A percentile compares a stretch with the other conserved stretches of the same genome.
phyloP scores from a whole-genome alignment of 2,113 vertebrate species.

The Poecilia latipinna region DNA sequence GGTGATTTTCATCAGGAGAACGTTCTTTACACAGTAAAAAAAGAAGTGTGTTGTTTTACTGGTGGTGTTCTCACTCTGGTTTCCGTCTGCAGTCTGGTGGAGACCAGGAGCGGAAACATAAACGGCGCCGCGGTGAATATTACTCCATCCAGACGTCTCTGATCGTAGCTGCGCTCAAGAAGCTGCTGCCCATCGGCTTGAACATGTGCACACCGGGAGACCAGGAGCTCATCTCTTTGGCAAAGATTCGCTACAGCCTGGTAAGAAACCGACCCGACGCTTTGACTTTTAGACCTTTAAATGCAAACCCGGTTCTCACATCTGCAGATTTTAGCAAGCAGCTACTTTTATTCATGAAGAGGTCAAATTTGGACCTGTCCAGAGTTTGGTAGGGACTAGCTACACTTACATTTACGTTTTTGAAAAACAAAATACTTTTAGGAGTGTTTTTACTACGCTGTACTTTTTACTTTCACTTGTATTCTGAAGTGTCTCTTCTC shows the following conservation, averaged over 20 bases:
- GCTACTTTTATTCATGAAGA: background rate
- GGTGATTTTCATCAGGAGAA: constrained; percentile 73
- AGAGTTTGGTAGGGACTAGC: too few relatives aligned
- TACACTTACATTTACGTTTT: too few relatives aligned
- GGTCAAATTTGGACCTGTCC: background rate
- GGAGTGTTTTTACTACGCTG: too few relatives aligned
- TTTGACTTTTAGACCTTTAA: background rate
- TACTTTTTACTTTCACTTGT: too few relatives aligned
- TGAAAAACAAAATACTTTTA: too few relatives aligned
- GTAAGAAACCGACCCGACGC: constrained; percentile 74
- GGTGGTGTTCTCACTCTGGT: background rate
- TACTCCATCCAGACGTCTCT: constrained; percentile 96
- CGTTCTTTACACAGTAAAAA: too few relatives aligned
- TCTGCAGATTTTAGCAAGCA: background rate
- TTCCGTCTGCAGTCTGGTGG: constrained; percentile 66
- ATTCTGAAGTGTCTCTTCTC: too few relatives aligned
- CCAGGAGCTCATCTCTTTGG: constrained; percentile 94
- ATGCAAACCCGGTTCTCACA: background rate
- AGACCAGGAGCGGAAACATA: constrained; percentile 94
- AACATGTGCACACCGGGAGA: constrained; percentile 98
- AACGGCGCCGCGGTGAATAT: constrained; percentile 89
- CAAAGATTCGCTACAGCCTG: constrained; percentile 89
- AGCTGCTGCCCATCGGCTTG: constrained; percentile 96
- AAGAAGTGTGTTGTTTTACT: too few relatives aligned
- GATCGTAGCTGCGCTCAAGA: constrained; percentile 95